Conservation (phyloP, 2,113 vertebrate species). For the Percopsis transmontana region DNA sequence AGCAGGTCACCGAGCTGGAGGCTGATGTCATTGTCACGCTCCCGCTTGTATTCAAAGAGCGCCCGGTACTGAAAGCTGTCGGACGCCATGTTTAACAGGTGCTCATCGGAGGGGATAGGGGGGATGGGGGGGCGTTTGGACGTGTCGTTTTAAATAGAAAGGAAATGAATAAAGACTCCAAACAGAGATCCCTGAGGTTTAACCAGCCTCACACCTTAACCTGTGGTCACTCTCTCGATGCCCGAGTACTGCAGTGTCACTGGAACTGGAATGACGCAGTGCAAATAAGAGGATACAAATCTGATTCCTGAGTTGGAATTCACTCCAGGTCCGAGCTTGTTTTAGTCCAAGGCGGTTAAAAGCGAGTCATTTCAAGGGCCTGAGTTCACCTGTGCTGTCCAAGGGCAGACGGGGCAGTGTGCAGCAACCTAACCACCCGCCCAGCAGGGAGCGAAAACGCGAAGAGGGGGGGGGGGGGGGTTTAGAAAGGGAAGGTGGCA, state of each 20-base stretch:
- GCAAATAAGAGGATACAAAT: slow-evolving; percentile 11
- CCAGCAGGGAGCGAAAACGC: slow-evolving; percentile 3
- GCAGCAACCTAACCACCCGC: not conserved
- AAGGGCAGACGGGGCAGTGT: not conserved
- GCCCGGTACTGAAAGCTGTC: slow-evolving; percentile 83
- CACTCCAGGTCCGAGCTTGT: slow-evolving; percentile 3
- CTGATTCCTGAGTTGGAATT: slow-evolving; percentile 45
- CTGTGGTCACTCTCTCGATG: slow-evolving; percentile 1
- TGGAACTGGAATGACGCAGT: slow-evolving; percentile 10
- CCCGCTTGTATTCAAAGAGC: slow-evolving; percentile 82
- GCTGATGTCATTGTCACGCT: slow-evolving; percentile 80
- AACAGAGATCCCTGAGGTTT: slow-evolving; percentile 37
- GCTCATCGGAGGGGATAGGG: slow-evolving; percentile 23
- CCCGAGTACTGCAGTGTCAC: slow-evolving; percentile 39
- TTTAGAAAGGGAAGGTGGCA: slow-evolving; percentile 25
- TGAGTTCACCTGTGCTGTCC: not conserved
- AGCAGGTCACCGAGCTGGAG: slow-evolving; percentile 81
- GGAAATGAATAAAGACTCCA: not conserved
- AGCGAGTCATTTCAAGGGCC: slow-evolving; percentile 20
- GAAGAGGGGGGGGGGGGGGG: not conserved
- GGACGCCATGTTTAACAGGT: slow-evolving; percentile 68
- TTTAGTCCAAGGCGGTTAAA: not conserved
- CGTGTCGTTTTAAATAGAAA: not conserved
- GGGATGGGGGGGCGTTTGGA: not conserved
- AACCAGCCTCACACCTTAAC: slow-evolving; percentile 10